These are phyloP conservation scores for Poecilobothrus nobilitatus DNA, from an alignment of 2,888 invertebrate species.

Conservation along the genomic window DNA sequence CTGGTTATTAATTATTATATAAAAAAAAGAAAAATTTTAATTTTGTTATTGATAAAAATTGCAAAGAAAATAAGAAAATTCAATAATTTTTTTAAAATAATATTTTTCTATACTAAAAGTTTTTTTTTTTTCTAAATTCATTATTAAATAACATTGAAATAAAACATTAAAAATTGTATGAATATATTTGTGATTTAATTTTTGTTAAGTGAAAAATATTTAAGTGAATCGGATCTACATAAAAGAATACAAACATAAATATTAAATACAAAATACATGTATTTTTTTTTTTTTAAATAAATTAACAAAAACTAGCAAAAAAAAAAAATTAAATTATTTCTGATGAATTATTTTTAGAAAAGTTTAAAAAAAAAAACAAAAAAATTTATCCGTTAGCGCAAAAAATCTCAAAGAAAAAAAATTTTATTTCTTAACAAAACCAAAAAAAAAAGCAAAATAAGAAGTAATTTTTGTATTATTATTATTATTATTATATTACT, in stretches of 20 bases:
- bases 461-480: no score
- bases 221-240: neutral
- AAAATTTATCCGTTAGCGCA: neutral
- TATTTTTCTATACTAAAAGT: neutral
- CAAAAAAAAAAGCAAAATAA: no score
- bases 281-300: neutral
- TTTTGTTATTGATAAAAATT: no score
- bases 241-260: no score
- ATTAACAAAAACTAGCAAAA: neutral
- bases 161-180: neutral
- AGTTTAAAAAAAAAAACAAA: neutral
- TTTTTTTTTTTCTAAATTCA: neutral
- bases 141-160: neutral
- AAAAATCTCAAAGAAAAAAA: neutral
- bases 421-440: neutral
- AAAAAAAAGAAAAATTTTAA: no score
- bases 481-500: no score
- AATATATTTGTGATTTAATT: neutral
- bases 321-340: slow-evolving; percentile 2
- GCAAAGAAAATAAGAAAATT: no score
- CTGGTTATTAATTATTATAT: no score
- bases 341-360: slow-evolving; percentile 1
- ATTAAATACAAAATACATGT: neutral
- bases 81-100: no score
- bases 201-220: neutral